phyloP scores from a whole-genome alignment of 2,113 vertebrate genomes.

The Apteryx mantelli region DNA sequence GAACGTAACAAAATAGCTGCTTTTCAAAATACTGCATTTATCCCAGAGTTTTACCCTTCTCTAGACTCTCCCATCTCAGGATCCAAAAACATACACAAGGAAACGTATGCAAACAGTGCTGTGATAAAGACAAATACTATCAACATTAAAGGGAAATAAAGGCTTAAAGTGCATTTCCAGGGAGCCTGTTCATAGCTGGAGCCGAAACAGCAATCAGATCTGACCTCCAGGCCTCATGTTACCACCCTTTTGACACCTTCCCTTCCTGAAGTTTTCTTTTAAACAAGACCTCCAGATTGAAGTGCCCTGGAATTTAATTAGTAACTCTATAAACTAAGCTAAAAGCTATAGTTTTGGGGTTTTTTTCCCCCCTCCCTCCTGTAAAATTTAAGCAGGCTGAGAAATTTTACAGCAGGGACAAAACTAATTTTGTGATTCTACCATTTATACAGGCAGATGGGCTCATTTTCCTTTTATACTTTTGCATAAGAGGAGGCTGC shows the following conservation, averaged over 20 bases:
- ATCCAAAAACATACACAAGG: background rate
- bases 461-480: accelerated
- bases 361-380: accelerated
- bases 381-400: background rate
- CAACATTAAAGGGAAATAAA: background rate
- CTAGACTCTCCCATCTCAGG: background rate
- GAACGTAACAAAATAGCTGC: accelerated
- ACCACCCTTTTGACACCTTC: background rate
- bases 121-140: background rate
- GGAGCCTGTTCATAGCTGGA: background rate
- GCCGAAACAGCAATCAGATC: background rate
- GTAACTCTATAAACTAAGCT: background rate
- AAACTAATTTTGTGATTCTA: background rate
- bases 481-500: background rate
- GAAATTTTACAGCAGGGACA: background rate
- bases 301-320: background rate
- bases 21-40: background rate
- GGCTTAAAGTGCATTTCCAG: background rate
- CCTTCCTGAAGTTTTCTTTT: background rate
- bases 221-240: background rate
- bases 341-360: background rate
- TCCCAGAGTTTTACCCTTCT: background rate
- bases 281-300: background rate
- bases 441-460: background rate
- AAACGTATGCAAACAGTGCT: background rate